phyloP scores from a whole-genome alignment of 1,140 invertebrate genomes.

The Macrobrachium rosenbergii region DNA sequence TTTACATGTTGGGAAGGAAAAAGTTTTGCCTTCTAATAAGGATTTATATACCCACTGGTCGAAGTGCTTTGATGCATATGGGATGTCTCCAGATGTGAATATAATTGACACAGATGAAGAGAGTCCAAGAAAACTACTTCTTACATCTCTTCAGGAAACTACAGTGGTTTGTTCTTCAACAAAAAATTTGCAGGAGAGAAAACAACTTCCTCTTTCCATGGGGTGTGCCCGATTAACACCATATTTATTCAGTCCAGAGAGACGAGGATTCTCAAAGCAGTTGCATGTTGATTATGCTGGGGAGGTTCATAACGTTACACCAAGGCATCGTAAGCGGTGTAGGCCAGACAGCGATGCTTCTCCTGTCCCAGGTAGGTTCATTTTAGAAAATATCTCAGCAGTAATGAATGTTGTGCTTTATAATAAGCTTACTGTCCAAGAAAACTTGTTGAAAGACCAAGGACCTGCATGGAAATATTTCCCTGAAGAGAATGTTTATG shows the following conservation, averaged over 20 bases:
- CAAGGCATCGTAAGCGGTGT: not conserved
- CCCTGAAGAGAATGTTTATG: too few relatives aligned
- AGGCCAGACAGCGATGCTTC: not conserved
- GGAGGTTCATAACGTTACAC: constrained; percentile 43
- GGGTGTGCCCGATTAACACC: constrained; percentile 27
- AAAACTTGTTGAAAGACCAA: too few relatives aligned
- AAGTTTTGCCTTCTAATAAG: too few relatives aligned
- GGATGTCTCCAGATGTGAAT: too few relatives aligned
- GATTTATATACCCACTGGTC: too few relatives aligned
- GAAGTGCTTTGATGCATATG: too few relatives aligned
- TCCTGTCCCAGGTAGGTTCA: not conserved
- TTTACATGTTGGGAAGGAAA: too few relatives aligned
- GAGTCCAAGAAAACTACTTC: too few relatives aligned
- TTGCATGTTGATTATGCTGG: constrained; percentile 7
- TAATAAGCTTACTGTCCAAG: not conserved
- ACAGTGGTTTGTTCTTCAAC: not conserved
- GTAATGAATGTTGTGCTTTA: not conserved
- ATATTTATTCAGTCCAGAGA: not conserved
- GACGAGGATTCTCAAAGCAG: not conserved
- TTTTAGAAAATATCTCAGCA: not conserved
- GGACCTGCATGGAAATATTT: too few relatives aligned
- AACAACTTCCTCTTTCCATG: not conserved
- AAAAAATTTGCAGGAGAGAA: not conserved
- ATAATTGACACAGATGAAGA: too few relatives aligned
- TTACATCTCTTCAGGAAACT: not conserved